Base-by-base conservation (phyloP, 2,888 invertebrate species). In the Stegophylla sp. region DNA sequence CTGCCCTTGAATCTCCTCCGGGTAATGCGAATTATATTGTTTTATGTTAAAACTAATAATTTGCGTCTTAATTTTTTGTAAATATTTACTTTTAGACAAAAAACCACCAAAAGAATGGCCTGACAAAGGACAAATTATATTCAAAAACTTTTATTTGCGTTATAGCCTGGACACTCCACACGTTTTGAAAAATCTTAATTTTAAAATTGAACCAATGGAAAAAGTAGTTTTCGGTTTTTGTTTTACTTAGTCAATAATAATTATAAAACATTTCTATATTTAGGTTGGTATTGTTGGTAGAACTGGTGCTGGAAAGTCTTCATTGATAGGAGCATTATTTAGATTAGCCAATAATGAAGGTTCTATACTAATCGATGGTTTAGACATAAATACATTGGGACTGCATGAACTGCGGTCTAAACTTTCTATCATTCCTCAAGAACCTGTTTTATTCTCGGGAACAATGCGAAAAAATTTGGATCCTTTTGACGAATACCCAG, bases 391-490 rank as follows among this genome's bases (percentile, higher is more conserved):
- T 0, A 86, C 88, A 5, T 86, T 97, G 83, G 94, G 94, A 0
- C 87, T 94, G 43, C 92, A 92, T 85, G 89, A 93, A 85, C 89
- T 94, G 17, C 90, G 94, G 77, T 90, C 92, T 45, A 91, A 91
- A 86, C 90, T 95, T 83, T 93, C 94, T 13, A 94, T 95, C 85
- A 94, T 95, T 84, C 94, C 94, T 0, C 93, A 94, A 86, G 94
- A 94, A 85, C 94, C 94, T 0, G 92, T 94, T 75, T 87, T 95
- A 73, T 94, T 97, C 87, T 93, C 94, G 0, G 96, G 96, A 64
- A 92, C 94, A 7, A 89, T 97, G 88, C 89, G 97, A 3, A 92
- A 92, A 85, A 97, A 97, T 88, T 88, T 97, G 82, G 96, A 97
- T 88, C 96, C 96, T 0, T 95, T 96, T 86, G 91, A 92, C 83